Base-by-base conservation (phyloP, 2,797 vertebrate species). In the Tadarida brasiliensis region DNA sequence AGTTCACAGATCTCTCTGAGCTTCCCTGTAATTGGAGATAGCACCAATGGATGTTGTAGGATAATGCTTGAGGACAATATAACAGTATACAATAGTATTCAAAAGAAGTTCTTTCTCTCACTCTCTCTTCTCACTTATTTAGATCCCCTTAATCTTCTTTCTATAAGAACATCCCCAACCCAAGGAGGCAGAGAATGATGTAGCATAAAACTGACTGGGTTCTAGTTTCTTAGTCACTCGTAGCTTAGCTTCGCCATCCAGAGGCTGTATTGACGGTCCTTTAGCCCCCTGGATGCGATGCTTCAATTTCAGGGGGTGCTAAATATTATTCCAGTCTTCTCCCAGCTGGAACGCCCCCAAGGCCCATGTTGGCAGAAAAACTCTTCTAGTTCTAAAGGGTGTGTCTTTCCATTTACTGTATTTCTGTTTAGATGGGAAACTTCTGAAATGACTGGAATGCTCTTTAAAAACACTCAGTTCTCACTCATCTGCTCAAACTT, bases 371-470 rank as follows among this genome's bases (percentile, higher is more conserved):
- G 30, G 47, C 47, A 44, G 57, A 49, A 94, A 39, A 61, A 77
- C 51, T 76, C 47, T 85, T 80, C 74, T 61, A 68, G 44, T 74
- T 94, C 68, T 77, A 47, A 86, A 87, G 91, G 84, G 90, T 39
- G 68, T 92, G 57, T 65, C 76, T 92, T 90, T 87, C 87, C 84
- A 88, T 80, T 97, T 96, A 59, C 39, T 71, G 63, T 19, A 56
- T 95, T 93, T 96, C 91, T 83, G 26, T 89, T 90, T 96, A 73
- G 91, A 94, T 87, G 88, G 54, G 89, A 96, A 96, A 86, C 57
- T 90, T 92, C 85, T 92, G 94, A 96, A 96, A 95, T 96, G 85
- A 95, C 63, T 96, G 81, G 85, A 96, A 96, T 96, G 74, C 65
- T 95, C 87, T 96, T 94, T 94, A 74, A 83, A 96, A 97, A 80